phyloP scores from a whole-genome alignment of 2,113 vertebrate genomes.

The Chionis minor region DNA sequence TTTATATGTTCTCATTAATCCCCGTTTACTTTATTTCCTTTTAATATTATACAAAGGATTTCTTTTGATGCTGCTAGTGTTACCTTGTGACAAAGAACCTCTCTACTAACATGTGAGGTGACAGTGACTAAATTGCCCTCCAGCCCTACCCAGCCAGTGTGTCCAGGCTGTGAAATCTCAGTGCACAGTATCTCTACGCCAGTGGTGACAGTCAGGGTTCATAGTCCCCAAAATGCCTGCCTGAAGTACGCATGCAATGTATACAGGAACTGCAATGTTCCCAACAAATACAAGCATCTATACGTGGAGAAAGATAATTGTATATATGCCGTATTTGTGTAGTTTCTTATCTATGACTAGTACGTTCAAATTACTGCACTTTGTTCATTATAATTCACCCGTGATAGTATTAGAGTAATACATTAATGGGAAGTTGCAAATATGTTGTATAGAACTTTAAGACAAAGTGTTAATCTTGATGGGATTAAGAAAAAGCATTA shows the following conservation, averaged over 20 bases:
- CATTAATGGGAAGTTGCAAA: conserved; percentile 13
- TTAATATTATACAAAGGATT: background rate
- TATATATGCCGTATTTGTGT: background rate
- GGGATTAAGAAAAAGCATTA: conserved; percentile 64
- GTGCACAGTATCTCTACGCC: too few relatives aligned
- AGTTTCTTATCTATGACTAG: background rate
- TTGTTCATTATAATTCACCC: conserved; percentile 1
- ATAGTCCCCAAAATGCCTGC: background rate
- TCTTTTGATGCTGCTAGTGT: background rate
- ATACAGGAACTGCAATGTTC: background rate
- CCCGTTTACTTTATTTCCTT: background rate
- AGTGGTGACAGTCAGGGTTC: background rate
- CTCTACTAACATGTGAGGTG: background rate
- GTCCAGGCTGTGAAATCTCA: background rate
- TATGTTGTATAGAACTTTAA: conserved; percentile 4
- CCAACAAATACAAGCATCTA: background rate
- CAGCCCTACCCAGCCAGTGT: background rate
- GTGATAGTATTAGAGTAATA: conserved; percentile 5
- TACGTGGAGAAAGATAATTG: background rate
- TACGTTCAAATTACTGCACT: background rate
- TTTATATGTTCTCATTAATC: background rate
- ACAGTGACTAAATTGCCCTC: background rate
- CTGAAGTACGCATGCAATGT: background rate
- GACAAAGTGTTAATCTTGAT: conserved; percentile 39
- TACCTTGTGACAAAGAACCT: background rate